Conservation (phyloP, 2,888 invertebrate species). For the Microchrysa polita region DNA sequence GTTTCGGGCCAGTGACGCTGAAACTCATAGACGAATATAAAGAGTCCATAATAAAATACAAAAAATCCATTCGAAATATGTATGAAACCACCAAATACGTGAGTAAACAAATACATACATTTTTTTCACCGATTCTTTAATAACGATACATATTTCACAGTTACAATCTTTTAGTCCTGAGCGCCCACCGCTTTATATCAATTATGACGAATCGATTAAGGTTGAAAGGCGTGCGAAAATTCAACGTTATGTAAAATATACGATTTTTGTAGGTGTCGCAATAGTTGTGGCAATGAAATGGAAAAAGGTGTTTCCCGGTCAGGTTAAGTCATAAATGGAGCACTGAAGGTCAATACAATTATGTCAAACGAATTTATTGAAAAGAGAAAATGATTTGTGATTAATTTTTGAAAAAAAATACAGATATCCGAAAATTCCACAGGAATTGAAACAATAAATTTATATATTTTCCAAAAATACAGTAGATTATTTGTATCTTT, state of each 20-base stretch:
- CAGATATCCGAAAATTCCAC: no score
- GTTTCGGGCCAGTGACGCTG: slow-evolving; percentile 54
- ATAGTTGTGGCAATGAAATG: slow-evolving; percentile 59
- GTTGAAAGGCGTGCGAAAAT: slow-evolving; percentile 57
- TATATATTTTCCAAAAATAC: no score
- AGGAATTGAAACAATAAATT: no score
- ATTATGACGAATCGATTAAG: slow-evolving; percentile 57
- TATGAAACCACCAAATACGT: slow-evolving; percentile 60
- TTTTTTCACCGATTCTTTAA: not conserved
- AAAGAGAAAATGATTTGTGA: not conserved
- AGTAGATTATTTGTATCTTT: no score
- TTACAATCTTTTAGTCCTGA: slow-evolving; percentile 59
- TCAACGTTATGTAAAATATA: slow-evolving; percentile 58
- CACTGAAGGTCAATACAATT: no score
- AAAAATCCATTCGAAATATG: slow-evolving; percentile 55
- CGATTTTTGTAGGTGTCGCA: slow-evolving; percentile 59
- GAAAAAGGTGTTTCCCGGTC: slow-evolving; percentile 52
- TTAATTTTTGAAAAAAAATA: not conserved
- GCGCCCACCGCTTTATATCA: slow-evolving; percentile 59
- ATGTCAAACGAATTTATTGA: not conserved
- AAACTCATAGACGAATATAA: slow-evolving; percentile 48
- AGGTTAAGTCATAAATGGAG: slow-evolving; percentile 48
- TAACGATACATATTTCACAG: slow-evolving; percentile 52
- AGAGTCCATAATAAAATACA: slow-evolving; percentile 55
- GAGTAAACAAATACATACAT: slow-evolving; percentile 47